Evolutionary conservation across 2,797 vertebrate genomes (phyloP).

Genomic region (Neopelma chrysocephalum): DNA sequence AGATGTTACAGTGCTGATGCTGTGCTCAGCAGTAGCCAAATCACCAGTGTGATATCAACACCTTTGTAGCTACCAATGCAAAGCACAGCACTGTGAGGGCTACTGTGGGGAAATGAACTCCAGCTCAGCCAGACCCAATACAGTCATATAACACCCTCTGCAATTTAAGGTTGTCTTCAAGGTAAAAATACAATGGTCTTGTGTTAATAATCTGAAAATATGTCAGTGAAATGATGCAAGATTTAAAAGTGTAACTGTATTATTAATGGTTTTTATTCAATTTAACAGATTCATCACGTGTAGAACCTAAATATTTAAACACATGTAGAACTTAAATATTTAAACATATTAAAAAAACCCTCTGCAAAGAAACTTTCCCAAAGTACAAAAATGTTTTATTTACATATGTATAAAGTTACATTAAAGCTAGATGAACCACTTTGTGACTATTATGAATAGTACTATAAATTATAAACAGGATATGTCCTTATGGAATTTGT

Average conservation of each 20-base stretch:
- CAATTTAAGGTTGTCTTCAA: not conserved
- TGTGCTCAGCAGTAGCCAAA: not conserved
- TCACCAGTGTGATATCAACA: not conserved
- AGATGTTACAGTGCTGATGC: not conserved
- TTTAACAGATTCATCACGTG: not conserved
- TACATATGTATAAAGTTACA: not conserved
- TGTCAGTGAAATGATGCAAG: not conserved
- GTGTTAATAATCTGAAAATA: not conserved
- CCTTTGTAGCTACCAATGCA: not conserved
- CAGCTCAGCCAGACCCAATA: not conserved
- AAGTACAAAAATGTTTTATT: not conserved
- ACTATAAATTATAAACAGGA: not conserved
- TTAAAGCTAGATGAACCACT: not conserved
- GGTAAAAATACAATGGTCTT: not conserved
- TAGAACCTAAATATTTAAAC: conserved; percentile 5
- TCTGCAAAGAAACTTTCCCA: not conserved
- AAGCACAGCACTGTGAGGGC: not conserved
- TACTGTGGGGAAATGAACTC: not conserved
- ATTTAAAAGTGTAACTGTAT: not conserved
- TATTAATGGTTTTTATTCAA: conserved; percentile 6
- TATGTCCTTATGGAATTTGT: not conserved
- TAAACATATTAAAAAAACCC: not conserved
- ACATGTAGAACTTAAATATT: not conserved
- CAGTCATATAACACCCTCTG: not conserved
- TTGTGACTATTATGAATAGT: not conserved